Evolutionary conservation across 2,113 vertebrate species (phyloP).

Genomic region (Mesembrinibis cayennensis): DNA sequence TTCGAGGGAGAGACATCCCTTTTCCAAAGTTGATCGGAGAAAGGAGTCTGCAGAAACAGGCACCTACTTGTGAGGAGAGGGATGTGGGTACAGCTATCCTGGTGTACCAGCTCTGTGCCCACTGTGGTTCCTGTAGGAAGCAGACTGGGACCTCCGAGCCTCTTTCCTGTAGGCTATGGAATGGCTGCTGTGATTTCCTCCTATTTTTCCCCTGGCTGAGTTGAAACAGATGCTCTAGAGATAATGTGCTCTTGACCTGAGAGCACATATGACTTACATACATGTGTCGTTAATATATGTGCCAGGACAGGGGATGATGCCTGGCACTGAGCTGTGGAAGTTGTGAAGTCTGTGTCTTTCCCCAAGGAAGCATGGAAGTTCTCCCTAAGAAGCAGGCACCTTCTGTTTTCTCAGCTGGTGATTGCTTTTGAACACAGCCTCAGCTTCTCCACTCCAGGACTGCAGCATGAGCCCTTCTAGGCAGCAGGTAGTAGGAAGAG

Average conservation of each 20-base stretch:
- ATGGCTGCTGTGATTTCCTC: background rate
- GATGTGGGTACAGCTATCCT: background rate
- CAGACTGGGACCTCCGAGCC: background rate
- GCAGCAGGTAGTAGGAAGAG: background rate
- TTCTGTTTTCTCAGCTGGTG: background rate
- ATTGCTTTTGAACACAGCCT: background rate
- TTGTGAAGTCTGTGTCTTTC: background rate
- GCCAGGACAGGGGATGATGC: background rate
- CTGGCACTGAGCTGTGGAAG: background rate
- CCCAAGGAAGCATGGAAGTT: background rate
- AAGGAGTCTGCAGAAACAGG: background rate
- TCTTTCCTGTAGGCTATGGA: background rate
- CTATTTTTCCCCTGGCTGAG: background rate
- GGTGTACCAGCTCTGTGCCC: background rate
- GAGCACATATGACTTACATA: accelerated
- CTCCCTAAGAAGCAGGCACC: background rate
- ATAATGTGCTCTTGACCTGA: background rate
- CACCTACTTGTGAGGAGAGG: background rate
- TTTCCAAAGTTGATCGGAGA: background rate
- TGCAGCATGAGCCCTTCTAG: background rate
- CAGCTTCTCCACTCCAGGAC: background rate
- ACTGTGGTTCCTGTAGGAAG: background rate
- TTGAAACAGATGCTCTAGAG: background rate
- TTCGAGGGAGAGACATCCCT: background rate
- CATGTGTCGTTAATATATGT: accelerated